phyloP scores from a whole-genome alignment of 2,113 vertebrate species.

The Chionis minor region DNA sequence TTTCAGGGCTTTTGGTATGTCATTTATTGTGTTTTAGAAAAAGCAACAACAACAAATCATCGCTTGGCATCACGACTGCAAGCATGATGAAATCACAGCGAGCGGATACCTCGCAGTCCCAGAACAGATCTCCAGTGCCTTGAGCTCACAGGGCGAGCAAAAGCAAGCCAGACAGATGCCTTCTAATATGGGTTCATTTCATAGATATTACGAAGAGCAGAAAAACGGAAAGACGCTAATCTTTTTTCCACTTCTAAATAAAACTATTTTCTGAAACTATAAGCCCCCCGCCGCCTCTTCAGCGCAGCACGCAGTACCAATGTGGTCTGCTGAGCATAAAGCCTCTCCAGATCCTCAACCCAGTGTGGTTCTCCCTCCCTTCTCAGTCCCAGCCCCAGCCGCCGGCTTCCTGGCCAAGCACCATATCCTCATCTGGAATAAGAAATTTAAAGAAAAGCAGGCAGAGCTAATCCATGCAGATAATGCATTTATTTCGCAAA shows the following conservation, averaged over 20 bases:
- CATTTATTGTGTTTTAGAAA: not conserved
- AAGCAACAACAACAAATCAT: not conserved
- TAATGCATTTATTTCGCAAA: not conserved
- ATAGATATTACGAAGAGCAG: not conserved
- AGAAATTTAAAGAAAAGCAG: not conserved
- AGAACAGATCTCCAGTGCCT: not conserved
- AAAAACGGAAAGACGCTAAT: not conserved
- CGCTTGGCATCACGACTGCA: not conserved
- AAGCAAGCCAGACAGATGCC: not conserved
- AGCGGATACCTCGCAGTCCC: rapidly evolving
- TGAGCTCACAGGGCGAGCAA: not conserved
- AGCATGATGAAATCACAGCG: rapidly evolving
- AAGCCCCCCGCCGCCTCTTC: not conserved
- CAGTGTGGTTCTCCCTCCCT: not conserved
- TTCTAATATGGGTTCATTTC: not conserved
- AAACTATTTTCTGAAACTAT: not conserved
- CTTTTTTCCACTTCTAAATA: not conserved
- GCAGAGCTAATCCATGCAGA: not conserved
- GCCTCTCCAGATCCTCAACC: not conserved
- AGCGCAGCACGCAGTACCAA: not conserved
- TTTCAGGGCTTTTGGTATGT: not conserved
- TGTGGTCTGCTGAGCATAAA: not conserved
- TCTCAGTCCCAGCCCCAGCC: not conserved
- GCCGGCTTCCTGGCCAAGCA: not conserved
- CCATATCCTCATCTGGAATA: too few species aligned